phyloP scores from a whole-genome alignment of 2,888 invertebrate species.

The Hoplodrina blanda region DNA sequence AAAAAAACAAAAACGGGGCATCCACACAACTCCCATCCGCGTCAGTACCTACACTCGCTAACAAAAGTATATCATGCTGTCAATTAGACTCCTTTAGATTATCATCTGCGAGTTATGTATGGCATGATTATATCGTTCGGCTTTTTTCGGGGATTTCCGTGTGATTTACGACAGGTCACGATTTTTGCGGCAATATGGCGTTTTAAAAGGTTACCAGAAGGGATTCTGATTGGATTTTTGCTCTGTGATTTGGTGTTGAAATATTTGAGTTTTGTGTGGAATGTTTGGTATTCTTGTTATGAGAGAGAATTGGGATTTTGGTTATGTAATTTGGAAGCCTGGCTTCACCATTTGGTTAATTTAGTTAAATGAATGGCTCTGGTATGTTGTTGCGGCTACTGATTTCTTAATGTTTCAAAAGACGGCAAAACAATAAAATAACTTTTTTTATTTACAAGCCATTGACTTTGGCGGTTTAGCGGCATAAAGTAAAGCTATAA shows the following conservation, averaged over 20 bases:
- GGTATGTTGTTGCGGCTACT: background rate
- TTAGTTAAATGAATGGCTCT: background rate
- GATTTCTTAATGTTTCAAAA: background rate
- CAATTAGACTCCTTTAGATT: slow-evolving; percentile 81
- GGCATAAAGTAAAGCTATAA: too few relatives aligned
- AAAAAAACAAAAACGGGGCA: slow-evolving; percentile 42
- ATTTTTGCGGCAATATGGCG: slow-evolving; percentile 66
- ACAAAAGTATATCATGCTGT: slow-evolving; percentile 80
- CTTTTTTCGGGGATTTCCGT: slow-evolving; percentile 66
- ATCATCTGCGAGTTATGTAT: slow-evolving; percentile 76
- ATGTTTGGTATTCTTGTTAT: slow-evolving; percentile 7
- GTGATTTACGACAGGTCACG: slow-evolving; percentile 69
- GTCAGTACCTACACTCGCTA: slow-evolving; percentile 64
- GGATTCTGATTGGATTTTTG: slow-evolving; percentile 33
- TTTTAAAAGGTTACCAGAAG: slow-evolving; percentile 44
- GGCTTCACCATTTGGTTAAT: too few relatives aligned
- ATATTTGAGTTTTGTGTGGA: slow-evolving; percentile 19
- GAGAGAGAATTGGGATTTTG: background rate
- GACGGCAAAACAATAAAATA: background rate
- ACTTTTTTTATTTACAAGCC: too few relatives aligned
- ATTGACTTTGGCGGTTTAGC: too few relatives aligned
- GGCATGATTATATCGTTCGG: slow-evolving; percentile 69
- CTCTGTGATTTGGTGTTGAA: slow-evolving; percentile 23
- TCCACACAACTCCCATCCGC: slow-evolving; percentile 48
- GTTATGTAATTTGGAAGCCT: slow-evolving; percentile 6